Conservation (phyloP, 2,797 vertebrate species). For the Epinephelus malabaricus region DNA sequence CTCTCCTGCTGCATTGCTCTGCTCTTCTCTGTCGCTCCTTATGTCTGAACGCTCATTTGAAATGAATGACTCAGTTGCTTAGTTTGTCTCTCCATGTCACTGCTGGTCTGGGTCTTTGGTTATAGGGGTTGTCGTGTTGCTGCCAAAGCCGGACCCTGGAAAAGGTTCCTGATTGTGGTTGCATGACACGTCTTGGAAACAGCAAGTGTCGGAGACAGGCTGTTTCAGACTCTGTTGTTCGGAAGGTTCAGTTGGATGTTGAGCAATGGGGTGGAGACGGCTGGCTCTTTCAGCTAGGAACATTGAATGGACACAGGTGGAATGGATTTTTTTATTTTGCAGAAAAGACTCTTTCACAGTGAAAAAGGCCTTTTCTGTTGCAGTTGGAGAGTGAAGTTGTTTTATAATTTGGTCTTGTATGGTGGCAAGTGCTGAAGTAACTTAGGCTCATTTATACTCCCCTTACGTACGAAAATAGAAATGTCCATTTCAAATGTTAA, state of each 20-base stretch:
- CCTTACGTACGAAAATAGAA: too few relatives aligned
- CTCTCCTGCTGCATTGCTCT: conserved; percentile 12
- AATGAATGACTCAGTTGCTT: conserved; percentile 49
- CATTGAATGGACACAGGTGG: conserved; percentile 22
- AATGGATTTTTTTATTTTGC: not conserved
- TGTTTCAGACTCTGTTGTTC: conserved; percentile 28
- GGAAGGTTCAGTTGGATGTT: conserved; percentile 25
- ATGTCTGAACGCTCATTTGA: conserved; percentile 43
- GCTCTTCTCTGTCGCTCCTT: conserved; percentile 16
- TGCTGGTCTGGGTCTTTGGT: conserved; percentile 24
- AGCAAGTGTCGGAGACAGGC: conserved; percentile 25
- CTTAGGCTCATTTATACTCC: not conserved
- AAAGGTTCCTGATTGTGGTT: conserved; percentile 25
- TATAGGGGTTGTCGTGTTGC: conserved; percentile 32
- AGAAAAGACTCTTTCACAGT: not conserved
- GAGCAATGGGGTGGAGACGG: conserved; percentile 26
- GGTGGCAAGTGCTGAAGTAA: not conserved
- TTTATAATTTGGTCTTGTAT: conserved; percentile 12
- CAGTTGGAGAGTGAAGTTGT: not conserved
- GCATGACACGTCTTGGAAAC: conserved; percentile 6
- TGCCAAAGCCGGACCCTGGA: conserved; percentile 32
- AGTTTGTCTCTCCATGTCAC: conserved; percentile 33
- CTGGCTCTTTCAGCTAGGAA: conserved; percentile 27
- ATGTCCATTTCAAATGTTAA: too few relatives aligned
- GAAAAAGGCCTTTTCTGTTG: not conserved